Conservation (phyloP, 2,888 invertebrate species). For the Diadromus collaris region DNA sequence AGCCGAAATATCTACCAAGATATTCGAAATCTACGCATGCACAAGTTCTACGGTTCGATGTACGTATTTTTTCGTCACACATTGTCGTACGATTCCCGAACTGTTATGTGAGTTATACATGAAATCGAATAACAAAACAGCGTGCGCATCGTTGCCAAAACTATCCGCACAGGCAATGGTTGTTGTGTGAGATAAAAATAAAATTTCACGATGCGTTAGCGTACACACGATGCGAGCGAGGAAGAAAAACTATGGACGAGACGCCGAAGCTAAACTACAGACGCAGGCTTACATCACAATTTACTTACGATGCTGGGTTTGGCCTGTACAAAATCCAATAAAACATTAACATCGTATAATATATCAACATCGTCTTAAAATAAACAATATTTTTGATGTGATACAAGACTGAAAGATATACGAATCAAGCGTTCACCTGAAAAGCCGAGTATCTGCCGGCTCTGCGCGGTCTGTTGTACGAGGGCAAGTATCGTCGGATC, state of each 20-base stretch:
- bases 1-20: background rate
- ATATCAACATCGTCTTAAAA: slow-evolving; percentile 8
- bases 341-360: slow-evolving; percentile 55
- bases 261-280: slow-evolving; percentile 25
- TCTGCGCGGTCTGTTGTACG: slow-evolving; percentile 95
- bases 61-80: background rate
- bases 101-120: background rate
- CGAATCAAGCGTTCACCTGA: slow-evolving; percentile 85
- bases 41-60: slow-evolving; percentile 28
- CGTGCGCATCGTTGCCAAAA: background rate
- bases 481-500: slow-evolving; percentile 96
- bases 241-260: background rate
- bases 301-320: slow-evolving; percentile 85
- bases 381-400: slow-evolving; percentile 12
- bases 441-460: slow-evolving; percentile 98
- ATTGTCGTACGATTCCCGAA: background rate
- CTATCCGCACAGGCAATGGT: background rate
- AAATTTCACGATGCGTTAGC: background rate
- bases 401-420: background rate
- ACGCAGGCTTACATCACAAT: slow-evolving; percentile 65
- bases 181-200: background rate
- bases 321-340: slow-evolving; percentile 80
- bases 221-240: background rate
- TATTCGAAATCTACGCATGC: slow-evolving; percentile 40
- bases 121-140: background rate